Conservation (phyloP, 2,797 vertebrate species). For the Microchirus variegatus region DNA sequence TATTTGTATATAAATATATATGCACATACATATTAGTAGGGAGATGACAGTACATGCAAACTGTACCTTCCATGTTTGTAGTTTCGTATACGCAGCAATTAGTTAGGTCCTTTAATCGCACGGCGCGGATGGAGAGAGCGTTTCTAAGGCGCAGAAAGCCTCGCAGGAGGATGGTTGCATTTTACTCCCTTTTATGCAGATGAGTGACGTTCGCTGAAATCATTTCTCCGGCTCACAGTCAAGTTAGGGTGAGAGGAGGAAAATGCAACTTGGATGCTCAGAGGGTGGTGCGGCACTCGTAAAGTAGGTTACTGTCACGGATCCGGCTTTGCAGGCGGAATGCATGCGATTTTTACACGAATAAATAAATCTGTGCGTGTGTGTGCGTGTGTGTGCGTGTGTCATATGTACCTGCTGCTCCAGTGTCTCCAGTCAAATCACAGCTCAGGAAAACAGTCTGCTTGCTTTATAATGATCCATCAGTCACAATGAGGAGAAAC, state of each 20-base stretch:
- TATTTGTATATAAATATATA: too few relatives aligned
- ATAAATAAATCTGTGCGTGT: neutral
- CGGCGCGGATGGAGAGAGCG: constrained; percentile 27
- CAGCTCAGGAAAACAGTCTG: neutral
- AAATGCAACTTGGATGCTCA: constrained; percentile 50
- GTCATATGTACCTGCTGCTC: neutral
- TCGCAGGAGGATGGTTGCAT: constrained; percentile 70
- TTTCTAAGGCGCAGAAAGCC: constrained; percentile 39
- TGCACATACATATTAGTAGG: too few relatives aligned
- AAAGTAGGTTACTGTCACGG: constrained; percentile 50
- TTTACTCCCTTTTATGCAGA: constrained; percentile 78
- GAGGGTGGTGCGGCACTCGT: constrained; percentile 28
- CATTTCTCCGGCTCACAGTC: constrained; percentile 69
- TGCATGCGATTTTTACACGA: neutral
- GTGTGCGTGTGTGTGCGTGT: neutral
- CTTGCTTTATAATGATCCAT: neutral
- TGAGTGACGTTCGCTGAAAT: constrained; percentile 79
- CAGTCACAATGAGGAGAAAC: neutral
- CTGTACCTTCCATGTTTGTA: constrained; percentile 77
- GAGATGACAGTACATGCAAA: constrained; percentile 59
- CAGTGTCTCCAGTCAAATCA: neutral
- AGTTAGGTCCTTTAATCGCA: constrained; percentile 30
- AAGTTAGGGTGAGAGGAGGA: constrained; percentile 75
- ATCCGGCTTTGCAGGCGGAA: neutral
- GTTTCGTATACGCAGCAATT: constrained; percentile 59